These are phyloP conservation scores for Stenolophus ochropezus DNA, from an alignment of 2,888 invertebrate species.

Conservation along the genomic window DNA sequence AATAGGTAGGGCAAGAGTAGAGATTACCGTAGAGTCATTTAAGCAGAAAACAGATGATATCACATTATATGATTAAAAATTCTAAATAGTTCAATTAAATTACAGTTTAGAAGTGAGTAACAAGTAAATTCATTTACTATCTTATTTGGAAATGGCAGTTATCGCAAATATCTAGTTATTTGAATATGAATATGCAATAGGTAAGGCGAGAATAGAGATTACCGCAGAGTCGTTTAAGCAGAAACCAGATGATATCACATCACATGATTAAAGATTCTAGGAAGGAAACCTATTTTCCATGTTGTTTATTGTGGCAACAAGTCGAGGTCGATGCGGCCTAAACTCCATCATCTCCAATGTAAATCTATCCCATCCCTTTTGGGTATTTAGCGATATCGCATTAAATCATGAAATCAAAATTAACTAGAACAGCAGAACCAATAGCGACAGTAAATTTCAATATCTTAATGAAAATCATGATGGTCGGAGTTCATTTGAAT, in stretches of 20 bases:
- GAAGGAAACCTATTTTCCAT: neutral
- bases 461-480: slow-evolving; percentile 57
- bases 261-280: neutral
- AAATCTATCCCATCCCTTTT: slow-evolving; percentile 5
- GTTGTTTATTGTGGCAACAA: neutral
- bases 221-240: neutral
- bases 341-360: neutral
- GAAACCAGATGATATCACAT: neutral
- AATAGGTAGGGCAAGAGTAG: too few relatives aligned
- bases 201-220: too few relatives aligned
- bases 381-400: slow-evolving; percentile 17
- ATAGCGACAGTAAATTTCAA: slow-evolving; percentile 55
- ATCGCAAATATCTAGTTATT: too few relatives aligned
- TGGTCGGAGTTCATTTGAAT: slow-evolving; percentile 56
- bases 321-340: neutral
- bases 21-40: too few relatives aligned
- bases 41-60: too few relatives aligned
- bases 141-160: too few relatives aligned
- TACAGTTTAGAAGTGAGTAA: too few relatives aligned
- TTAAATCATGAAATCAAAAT: slow-evolving; percentile 40
- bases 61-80: too few relatives aligned
- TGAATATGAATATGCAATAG: too few relatives aligned
- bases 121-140: too few relatives aligned
- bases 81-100: too few relatives aligned
- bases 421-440: slow-evolving; percentile 44